phyloP scores from a whole-genome alignment of 1,140 invertebrate species.

The Drosophila lini region DNA sequence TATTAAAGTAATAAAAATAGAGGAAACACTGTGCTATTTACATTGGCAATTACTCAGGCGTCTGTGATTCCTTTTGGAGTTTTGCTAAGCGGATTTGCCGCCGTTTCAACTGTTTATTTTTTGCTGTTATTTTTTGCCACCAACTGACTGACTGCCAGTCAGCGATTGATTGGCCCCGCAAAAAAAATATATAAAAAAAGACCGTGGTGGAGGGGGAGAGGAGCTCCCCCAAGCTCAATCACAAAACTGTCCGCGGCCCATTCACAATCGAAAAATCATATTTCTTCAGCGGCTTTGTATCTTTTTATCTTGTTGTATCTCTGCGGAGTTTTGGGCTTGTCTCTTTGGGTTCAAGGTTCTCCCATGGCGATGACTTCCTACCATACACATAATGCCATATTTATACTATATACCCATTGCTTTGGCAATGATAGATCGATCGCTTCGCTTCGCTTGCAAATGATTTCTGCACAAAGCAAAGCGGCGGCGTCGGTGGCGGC shows the following conservation, averaged over 20 bases:
- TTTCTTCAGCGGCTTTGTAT: slow-evolving; percentile 42
- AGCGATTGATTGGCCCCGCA: slow-evolving; percentile 36
- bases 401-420: slow-evolving; percentile 13
- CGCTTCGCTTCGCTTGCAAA: slow-evolving; percentile 53
- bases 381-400: slow-evolving; percentile 29
- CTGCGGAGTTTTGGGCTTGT: slow-evolving; percentile 9
- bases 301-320: slow-evolving; percentile 15
- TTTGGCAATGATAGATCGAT: slow-evolving; percentile 74
- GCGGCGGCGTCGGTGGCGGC: slow-evolving; percentile 19
- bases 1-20: no score
- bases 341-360: slow-evolving; percentile 71
- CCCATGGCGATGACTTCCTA: slow-evolving; percentile 68
- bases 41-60: slow-evolving; percentile 5
- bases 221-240: slow-evolving; percentile 40
- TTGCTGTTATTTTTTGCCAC: slow-evolving; percentile 31
- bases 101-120: slow-evolving; percentile 32
- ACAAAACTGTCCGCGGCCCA: slow-evolving; percentile 67
- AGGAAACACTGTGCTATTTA: slow-evolving; percentile 1
- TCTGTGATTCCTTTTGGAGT: slow-evolving; percentile 13
- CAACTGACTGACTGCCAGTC: slow-evolving; percentile 37
- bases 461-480: slow-evolving; percentile 63
- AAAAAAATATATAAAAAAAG: background rate
- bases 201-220: background rate
- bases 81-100: slow-evolving; percentile 71
- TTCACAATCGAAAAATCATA: slow-evolving; percentile 70